Conservation (phyloP, 2,888 invertebrate genomes). For the Xestia rhomboidea region DNA sequence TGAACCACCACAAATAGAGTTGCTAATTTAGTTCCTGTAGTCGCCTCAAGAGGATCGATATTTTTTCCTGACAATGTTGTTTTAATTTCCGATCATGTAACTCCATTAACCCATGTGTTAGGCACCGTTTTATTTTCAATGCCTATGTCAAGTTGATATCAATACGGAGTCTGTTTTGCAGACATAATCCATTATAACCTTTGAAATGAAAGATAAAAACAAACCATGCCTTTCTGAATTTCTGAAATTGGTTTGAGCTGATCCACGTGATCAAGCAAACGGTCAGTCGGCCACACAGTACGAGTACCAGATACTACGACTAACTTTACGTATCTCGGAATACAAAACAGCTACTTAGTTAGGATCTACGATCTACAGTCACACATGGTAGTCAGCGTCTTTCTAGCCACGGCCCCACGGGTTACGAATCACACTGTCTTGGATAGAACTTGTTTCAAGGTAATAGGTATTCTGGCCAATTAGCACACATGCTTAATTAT, state of each 20-base stretch:
- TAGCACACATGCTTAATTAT: conserved; percentile 15
- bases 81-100: conserved; percentile 9
- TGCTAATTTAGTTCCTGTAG: too few relatives aligned
- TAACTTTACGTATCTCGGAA: conserved; percentile 9
- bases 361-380: background rate
- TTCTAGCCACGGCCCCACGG: conserved; percentile 53
- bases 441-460: conserved; percentile 68
- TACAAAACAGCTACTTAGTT: conserved; percentile 17
- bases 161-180: background rate
- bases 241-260: conserved; percentile 5
- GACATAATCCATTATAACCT: background rate
- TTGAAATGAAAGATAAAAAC: background rate
- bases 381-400: conserved; percentile 4
- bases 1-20: too few relatives aligned
- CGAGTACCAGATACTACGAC: background rate
- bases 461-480: conserved; percentile 47
- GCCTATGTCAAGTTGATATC: background rate
- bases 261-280: conserved; percentile 17
- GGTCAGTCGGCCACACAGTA: conserved; percentile 7
- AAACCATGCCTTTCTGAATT: background rate
- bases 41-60: too few relatives aligned
- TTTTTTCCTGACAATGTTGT: too few relatives aligned
- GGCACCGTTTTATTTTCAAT: background rate
- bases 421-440: conserved; percentile 73
- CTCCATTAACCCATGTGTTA: background rate